A percentile compares a stretch with the other conserved stretches of the same genome.
Conservation (phyloP, 2,888 invertebrate species). For the Chironomus tentans region DNA sequence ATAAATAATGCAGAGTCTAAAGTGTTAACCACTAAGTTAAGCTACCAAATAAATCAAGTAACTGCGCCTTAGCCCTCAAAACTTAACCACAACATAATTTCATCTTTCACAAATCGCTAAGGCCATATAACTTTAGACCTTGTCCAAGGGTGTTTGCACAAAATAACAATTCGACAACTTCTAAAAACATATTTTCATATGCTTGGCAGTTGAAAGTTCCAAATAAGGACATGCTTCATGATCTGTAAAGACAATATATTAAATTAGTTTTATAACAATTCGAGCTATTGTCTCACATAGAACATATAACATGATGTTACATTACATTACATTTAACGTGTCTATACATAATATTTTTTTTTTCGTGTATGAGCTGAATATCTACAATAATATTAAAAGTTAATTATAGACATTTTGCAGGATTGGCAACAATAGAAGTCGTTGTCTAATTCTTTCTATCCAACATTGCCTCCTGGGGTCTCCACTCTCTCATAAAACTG, state of each 20-base stretch:
- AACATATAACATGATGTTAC: not conserved
- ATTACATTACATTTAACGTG: not conserved
- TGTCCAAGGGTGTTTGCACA: slow-evolving; percentile 21
- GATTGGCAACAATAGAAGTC: not conserved
- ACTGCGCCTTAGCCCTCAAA: too few species aligned
- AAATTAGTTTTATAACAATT: not conserved
- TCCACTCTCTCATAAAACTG: too few species aligned
- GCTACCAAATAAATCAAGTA: too few species aligned
- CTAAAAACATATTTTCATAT: not conserved
- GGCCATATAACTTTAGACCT: slow-evolving; percentile 22
- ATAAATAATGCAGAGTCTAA: too few species aligned
- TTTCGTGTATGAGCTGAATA: not conserved
- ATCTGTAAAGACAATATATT: slow-evolving; percentile 4
- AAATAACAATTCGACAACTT: not conserved
- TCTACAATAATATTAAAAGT: not conserved
- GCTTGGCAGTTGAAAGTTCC: not conserved
- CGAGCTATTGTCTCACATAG: not conserved
- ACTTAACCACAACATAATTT: too few species aligned
- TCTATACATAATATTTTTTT: not conserved
- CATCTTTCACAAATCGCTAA: not conserved
- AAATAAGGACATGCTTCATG: slow-evolving; percentile 21
- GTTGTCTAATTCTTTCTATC: not conserved
- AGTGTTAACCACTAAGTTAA: too few species aligned
- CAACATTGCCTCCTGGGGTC: too few species aligned
- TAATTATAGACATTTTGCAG: not conserved